These are phyloP conservation scores for Drosophila aldrichi DNA, from an alignment of 2,888 invertebrate genomes.

Conservation along the genomic window DNA sequence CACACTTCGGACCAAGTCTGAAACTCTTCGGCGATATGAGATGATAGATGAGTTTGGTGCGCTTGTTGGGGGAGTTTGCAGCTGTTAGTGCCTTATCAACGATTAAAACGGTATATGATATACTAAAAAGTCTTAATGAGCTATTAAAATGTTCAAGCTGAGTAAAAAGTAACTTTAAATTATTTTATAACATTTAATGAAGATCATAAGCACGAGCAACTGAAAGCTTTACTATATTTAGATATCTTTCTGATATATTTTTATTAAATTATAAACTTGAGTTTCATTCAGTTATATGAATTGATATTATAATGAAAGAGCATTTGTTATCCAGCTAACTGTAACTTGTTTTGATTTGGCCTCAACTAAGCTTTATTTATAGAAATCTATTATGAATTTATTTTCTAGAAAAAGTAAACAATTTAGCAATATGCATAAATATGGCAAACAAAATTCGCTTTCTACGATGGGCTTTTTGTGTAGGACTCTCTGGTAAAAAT, in stretches of 20 bases:
- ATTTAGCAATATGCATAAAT: slow-evolving; percentile 14
- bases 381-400: slow-evolving; percentile 33
- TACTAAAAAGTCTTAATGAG: slow-evolving; percentile 14
- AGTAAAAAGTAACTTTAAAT: not conserved
- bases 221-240: not conserved
- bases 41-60: slow-evolving; percentile 12
- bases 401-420: slow-evolving; percentile 15
- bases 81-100: slow-evolving; percentile 3
- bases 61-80: slow-evolving; percentile 22
- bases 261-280: not conserved
- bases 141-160: slow-evolving; percentile 5
- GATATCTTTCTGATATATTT: not conserved
- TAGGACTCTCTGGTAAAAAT: slow-evolving; percentile 41
- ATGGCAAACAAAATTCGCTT: slow-evolving; percentile 11
- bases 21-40: slow-evolving; percentile 6
- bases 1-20: slow-evolving; percentile 9
- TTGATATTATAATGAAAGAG: not conserved
- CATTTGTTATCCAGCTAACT: not conserved
- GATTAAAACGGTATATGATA: slow-evolving; percentile 23
- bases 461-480: slow-evolving; percentile 11
- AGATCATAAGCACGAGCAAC: not conserved
- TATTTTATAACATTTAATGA: slow-evolving; percentile 2
- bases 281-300: not conserved
- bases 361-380: slow-evolving; percentile 23
- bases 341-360: not conserved